Evolutionary conservation across 2,888 invertebrate genomes (phyloP).

Genomic region (Stenchaetothrips biformis): DNA sequence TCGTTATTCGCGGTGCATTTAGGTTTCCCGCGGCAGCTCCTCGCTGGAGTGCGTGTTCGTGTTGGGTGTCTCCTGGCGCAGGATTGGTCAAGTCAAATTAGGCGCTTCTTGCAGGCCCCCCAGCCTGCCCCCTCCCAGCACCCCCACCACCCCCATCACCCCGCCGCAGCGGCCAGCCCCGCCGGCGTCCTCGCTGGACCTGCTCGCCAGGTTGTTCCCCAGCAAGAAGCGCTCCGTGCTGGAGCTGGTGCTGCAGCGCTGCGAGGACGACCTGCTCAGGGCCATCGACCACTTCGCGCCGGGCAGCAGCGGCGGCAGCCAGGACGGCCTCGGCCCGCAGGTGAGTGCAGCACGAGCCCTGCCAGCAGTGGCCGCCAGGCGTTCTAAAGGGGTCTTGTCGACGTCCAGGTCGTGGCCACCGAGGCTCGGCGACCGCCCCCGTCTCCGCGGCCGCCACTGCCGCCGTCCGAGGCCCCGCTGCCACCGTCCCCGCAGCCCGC

Average conservation of each 20-base stretch:
- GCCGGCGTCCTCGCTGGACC: conserved; percentile 61
- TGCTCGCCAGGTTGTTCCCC: conserved; percentile 83
- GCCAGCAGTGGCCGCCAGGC: background rate
- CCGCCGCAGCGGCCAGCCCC: conserved; percentile 31
- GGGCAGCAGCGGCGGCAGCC: conserved; percentile 11
- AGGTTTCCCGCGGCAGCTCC: background rate
- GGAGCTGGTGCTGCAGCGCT: conserved; percentile 84
- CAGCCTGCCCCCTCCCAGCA: conserved; percentile 38
- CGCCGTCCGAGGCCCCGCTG: background rate
- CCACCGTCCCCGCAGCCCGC: conserved; percentile 9
- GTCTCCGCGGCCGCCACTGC: background rate
- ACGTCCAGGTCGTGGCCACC: background rate
- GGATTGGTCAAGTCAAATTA: conserved; percentile 47
- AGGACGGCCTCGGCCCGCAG: background rate
- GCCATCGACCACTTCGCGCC: conserved; percentile 78
- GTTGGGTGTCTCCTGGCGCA: background rate
- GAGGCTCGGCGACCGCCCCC: background rate
- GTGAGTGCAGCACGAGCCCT: background rate
- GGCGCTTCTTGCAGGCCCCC: background rate
- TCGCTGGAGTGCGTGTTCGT: background rate
- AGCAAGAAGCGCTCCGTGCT: conserved; percentile 82
- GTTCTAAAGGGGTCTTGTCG: background rate
- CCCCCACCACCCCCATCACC: conserved; percentile 37
- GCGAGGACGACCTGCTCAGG: conserved; percentile 84
- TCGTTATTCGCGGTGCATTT: background rate